Evolutionary conservation across 2,113 vertebrate species (phyloP).

Genomic region (Sinocyclocheilus anshuiensis): DNA sequence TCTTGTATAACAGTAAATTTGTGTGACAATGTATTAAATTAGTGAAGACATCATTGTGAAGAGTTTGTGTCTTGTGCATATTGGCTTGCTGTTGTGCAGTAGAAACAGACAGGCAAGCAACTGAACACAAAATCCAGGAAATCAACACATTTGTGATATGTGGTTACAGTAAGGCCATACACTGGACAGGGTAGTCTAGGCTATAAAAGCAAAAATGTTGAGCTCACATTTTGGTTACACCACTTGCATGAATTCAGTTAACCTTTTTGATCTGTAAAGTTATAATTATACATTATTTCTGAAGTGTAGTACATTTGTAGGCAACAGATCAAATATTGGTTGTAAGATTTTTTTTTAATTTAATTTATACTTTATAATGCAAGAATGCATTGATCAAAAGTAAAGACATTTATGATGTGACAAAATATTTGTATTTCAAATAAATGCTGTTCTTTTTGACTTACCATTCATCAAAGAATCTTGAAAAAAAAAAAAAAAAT

Average conservation of each 20-base stretch:
- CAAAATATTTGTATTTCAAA: not conserved
- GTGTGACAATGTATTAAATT: conserved; percentile 29
- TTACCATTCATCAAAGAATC: no score
- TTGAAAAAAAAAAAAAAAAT: no score
- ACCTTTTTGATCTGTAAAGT: not conserved
- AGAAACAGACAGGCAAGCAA: not conserved
- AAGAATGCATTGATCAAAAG: no score
- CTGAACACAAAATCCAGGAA: not conserved
- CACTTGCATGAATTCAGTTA: not conserved
- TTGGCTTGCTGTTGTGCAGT: not conserved
- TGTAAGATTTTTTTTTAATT: no score
- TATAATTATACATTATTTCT: no score
- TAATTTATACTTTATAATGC: no score
- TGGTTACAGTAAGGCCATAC: not conserved
- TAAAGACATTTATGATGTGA: not conserved
- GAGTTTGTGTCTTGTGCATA: not conserved
- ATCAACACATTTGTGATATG: not conserved
- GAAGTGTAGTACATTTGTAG: no score
- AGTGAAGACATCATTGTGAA: conserved; percentile 31
- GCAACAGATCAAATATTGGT: no score
- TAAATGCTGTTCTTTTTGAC: not conserved
- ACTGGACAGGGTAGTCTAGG: no score
- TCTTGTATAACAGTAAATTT: conserved; percentile 19
- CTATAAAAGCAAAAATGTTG: no score
- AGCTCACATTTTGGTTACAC: no score